These are phyloP conservation scores for Sarcophaga carnaria DNA, from an alignment of 2,888 invertebrate genomes.

Conservation along the genomic window DNA sequence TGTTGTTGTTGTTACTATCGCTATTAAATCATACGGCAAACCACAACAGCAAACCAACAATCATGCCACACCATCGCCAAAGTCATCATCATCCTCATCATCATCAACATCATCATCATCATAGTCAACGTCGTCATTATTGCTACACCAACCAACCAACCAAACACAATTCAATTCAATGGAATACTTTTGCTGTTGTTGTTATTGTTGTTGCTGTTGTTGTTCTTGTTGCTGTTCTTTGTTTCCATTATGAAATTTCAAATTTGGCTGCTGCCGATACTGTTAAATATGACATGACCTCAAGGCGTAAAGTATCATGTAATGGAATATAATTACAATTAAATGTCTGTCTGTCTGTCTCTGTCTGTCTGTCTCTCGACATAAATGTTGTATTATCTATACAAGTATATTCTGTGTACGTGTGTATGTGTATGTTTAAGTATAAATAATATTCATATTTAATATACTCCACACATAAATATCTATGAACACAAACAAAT, in stretches of 20 bases:
- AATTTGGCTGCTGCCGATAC: constrained; percentile 48
- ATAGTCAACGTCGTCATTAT: not conserved
- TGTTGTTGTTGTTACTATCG: constrained; percentile 38
- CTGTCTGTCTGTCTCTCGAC: constrained; percentile 66
- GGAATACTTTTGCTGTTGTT: not conserved
- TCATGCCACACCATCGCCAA: constrained; percentile 56
- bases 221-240: not conserved
- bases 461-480: not conserved
- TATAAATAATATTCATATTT: constrained; percentile 5
- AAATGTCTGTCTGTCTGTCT: constrained; percentile 25
- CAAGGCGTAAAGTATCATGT: constrained; percentile 72
- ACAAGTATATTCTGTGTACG: constrained; percentile 22
- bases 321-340: constrained; percentile 81
- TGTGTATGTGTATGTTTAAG: not conserved
- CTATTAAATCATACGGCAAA: constrained; percentile 61
- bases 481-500: not conserved
- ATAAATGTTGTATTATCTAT: constrained; percentile 39
- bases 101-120: constrained; percentile 24
- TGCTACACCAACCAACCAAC: too few species aligned
- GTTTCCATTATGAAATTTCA: constrained; percentile 30
- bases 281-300: constrained; percentile 78
- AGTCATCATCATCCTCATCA: constrained; percentile 57
- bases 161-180: constrained; percentile 44
- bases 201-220: not conserved
- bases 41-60: constrained; percentile 22